Conservation (phyloP, 2,113 vertebrate genomes). For the Hymenochirus boettgeri region DNA sequence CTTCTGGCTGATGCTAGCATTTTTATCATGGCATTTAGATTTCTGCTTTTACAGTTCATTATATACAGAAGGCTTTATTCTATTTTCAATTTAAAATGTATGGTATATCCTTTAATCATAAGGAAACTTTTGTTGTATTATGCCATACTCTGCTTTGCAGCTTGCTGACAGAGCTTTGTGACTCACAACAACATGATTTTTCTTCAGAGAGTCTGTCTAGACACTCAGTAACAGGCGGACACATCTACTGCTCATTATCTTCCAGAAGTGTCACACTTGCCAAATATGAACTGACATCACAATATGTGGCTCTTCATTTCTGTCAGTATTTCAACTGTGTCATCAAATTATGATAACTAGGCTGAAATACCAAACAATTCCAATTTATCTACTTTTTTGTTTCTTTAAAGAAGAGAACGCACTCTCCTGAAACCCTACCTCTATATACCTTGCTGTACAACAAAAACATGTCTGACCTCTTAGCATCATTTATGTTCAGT, state of each 20-base stretch:
- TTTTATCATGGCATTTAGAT: background rate
- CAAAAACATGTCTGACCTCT: no score
- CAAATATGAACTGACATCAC: constrained; percentile 32
- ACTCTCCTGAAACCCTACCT: constrained; percentile 26
- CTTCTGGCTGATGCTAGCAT: background rate
- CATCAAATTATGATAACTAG: constrained; percentile 10
- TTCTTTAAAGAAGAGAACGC: background rate
- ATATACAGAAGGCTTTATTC: background rate
- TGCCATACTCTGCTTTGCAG: constrained; percentile 8
- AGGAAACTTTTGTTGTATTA: constrained; percentile 22
- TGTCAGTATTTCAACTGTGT: constrained; percentile 15
- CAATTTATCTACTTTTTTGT: background rate
- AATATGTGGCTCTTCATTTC: constrained; percentile 12
- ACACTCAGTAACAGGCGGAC: constrained; percentile 8
- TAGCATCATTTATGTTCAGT: no score
- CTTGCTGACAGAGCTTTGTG: background rate
- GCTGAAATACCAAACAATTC: constrained; percentile 1
- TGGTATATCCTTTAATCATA: constrained; percentile 2
- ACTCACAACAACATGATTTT: constrained; percentile 18
- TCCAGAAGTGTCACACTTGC: constrained; percentile 28
- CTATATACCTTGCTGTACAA: background rate
- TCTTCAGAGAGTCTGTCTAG: constrained; percentile 11
- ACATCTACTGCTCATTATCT: constrained; percentile 26
- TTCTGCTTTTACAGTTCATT: background rate
- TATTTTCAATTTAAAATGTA: constrained; percentile 6